Evolutionary conservation across 2,797 vertebrate genomes (phyloP).

Genomic region (Chrysolophus pictus): DNA sequence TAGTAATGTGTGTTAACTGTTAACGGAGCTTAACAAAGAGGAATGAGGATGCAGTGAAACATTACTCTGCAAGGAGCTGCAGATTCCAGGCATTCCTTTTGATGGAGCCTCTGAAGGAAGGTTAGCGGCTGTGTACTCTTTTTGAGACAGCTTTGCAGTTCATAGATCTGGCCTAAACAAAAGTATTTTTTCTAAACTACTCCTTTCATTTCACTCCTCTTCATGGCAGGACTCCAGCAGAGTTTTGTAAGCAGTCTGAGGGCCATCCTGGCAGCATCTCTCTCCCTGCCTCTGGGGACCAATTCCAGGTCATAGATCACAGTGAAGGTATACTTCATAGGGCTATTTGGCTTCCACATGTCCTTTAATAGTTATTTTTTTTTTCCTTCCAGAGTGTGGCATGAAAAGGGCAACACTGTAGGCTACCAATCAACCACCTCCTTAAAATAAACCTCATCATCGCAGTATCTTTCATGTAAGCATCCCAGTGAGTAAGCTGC

Average conservation of each 20-base stretch:
- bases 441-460: slow-evolving; percentile 64
- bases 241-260: slow-evolving; percentile 64
- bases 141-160: slow-evolving; percentile 65
- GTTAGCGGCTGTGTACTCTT: slow-evolving; percentile 38
- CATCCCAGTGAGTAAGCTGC: slow-evolving; percentile 49
- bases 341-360: slow-evolving; percentile 31
- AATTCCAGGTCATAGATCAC: slow-evolving; percentile 69
- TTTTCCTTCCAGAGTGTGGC: slow-evolving; percentile 36
- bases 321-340: slow-evolving; percentile 56
- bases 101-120: slow-evolving; percentile 59
- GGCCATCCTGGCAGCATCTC: slow-evolving; percentile 51
- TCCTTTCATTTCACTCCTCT: slow-evolving; percentile 67
- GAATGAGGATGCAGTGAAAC: slow-evolving; percentile 22
- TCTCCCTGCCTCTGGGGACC: slow-evolving; percentile 48
- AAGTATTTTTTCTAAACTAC: slow-evolving; percentile 67
- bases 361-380: slow-evolving; percentile 49
- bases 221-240: slow-evolving; percentile 66
- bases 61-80: slow-evolving; percentile 9
- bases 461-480: slow-evolving; percentile 54
- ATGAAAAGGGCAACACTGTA: slow-evolving; percentile 62
- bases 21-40: slow-evolving; percentile 29
- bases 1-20: accelerated
- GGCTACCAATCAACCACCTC: slow-evolving; percentile 60
- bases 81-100: slow-evolving; percentile 71
- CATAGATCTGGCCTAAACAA: slow-evolving; percentile 69